Evolutionary conservation across 92 coral and sea anemone genomes (phyloP), one percentile per base, ranked within the genome.

Genomic region (Bergia sp.): DNA sequence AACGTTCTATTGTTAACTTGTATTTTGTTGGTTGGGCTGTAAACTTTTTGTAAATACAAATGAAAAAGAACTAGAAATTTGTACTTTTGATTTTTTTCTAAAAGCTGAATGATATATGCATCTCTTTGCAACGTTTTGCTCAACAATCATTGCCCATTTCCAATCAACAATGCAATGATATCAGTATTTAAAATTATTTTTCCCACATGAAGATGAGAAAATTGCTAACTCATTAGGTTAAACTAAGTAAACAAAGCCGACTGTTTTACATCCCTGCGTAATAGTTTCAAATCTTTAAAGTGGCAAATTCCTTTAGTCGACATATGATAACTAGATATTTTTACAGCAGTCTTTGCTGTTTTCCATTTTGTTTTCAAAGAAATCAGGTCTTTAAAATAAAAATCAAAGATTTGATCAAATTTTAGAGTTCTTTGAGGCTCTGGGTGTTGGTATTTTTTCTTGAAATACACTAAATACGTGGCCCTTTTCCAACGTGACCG

Each of bases 401-500:
- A 61, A 18, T 16, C 3, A 61, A 16, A 61, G 69, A 16, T 61
- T 61, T 18, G 23, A 61, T 61, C 69, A 61, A 20, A 61, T 61
- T 11, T 3, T 53, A 16, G 9, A 10, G 38, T 23, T 2, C 40
- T 72, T 36, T 20, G 39, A 61, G 7, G 69, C 29, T 61, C 7
- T 21, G 69, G 18, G n/a, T 37, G 21, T 7, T 77, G 57, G 11
- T 44, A 21, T 57, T 15, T 55, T 57, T n/a, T n/a, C n/a, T n/a
- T n/a, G 47, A 37, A 15, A 73, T 37, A 7, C 42, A 16, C 4
- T 10, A 43, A 73, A 36, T 36, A 36, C 42, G 77, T 73, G 42
- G 77, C 61, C 61, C 15, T 57, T 37, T 80, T 55, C 23, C 44
- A 67, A 84, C 87, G 87, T 71, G 79, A 84, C 58, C 53, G 79